Percentiles rank a stretch among this genome's conserved stretches.
These are phyloP conservation scores for Ceyx margarethae DNA, from an alignment of 2,113 vertebrate species.

Conservation along the genomic window DNA sequence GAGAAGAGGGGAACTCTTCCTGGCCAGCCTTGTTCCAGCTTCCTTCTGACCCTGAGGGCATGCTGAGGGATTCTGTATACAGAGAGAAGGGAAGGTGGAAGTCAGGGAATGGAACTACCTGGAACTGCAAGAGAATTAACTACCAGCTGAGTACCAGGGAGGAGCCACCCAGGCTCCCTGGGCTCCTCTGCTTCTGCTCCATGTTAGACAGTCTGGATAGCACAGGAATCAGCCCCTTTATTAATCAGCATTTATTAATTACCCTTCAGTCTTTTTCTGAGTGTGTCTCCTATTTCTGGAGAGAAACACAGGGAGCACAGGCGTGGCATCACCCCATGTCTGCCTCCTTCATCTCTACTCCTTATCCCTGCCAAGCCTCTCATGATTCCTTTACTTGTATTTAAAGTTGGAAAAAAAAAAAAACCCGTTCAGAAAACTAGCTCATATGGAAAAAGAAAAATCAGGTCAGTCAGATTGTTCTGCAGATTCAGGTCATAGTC, in stretches of 20 bases:
- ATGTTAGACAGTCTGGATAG: neutral
- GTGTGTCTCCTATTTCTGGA: neutral
- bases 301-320: neutral
- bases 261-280: neutral
- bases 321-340: neutral
- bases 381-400: neutral
- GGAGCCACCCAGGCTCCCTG: neutral
- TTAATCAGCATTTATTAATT: neutral
- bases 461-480: neutral
- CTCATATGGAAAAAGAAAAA: slow-evolving; percentile 8
- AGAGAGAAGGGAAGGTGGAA: neutral
- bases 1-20: neutral
- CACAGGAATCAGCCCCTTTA: neutral
- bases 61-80: neutral
- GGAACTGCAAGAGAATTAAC: neutral
- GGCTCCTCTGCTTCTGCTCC: neutral
- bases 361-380: neutral
- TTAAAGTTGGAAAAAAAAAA: neutral
- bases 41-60: neutral
- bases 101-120: neutral
- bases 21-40: neutral
- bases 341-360: neutral
- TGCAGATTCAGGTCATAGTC: slow-evolving; percentile 31
- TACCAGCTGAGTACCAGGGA: neutral
- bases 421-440: neutral